These are phyloP conservation scores for Herpetotheres cachinnans DNA, from an alignment of 2,113 vertebrate genomes.

Conservation along the genomic window DNA sequence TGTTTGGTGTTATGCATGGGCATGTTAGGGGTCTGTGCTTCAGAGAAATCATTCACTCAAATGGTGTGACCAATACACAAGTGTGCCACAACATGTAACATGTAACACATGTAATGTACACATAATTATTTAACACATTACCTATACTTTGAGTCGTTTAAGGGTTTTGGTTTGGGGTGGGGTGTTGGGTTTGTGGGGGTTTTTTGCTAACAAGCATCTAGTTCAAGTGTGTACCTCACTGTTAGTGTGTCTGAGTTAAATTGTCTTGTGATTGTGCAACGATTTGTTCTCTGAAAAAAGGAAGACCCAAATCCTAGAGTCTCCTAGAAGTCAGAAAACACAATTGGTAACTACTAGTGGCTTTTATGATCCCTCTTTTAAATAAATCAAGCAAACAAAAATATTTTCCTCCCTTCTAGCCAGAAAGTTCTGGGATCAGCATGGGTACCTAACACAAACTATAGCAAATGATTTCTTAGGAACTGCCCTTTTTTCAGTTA, in stretches of 20 bases:
- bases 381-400: not conserved
- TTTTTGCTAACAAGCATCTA: not conserved
- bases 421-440: not conserved
- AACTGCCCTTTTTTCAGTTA: not conserved
- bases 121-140: not conserved
- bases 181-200: rapidly evolving
- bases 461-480: not conserved
- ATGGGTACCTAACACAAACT: not conserved
- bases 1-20: not conserved
- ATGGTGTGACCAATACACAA: not conserved
- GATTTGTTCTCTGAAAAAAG: not conserved
- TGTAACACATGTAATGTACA: no score
- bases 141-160: not conserved
- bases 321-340: not conserved
- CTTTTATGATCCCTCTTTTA: not conserved
- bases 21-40: not conserved
- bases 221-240: not conserved
- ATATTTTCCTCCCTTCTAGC: not conserved
- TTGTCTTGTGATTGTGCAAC: not conserved
- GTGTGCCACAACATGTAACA: not conserved
- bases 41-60: not conserved
- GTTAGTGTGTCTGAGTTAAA: not conserved
- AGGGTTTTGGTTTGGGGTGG: not conserved
- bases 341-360: not conserved
- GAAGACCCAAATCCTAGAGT: not conserved